Conservation (phyloP, 2,113 vertebrate species). For the Edolisoma coerulescens region DNA sequence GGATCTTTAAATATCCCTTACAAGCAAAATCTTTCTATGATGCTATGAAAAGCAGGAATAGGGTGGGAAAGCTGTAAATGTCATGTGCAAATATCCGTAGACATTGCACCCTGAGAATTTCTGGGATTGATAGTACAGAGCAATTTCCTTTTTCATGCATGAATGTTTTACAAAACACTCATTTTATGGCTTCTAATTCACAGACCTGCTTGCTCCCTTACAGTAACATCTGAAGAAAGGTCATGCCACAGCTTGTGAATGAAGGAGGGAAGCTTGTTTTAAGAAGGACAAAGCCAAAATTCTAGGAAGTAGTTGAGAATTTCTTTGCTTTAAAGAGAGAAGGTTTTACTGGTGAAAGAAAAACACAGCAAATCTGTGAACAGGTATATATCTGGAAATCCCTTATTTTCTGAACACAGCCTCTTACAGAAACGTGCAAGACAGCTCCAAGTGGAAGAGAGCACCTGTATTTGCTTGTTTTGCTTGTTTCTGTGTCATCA, state of each 20-base stretch:
- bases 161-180: not conserved
- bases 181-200: not conserved
- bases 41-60: not conserved
- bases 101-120: not conserved
- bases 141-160: not conserved
- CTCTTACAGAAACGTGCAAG: not conserved
- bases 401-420: not conserved
- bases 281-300: not conserved
- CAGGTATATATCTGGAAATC: not conserved
- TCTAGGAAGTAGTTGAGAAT: not conserved
- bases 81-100: not conserved
- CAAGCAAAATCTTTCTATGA: not conserved
- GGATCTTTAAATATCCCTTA: not conserved
- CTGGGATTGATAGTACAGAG: not conserved
- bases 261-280: not conserved
- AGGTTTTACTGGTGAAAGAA: not conserved
- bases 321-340: not conserved
- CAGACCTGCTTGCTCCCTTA: not conserved
- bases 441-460: not conserved
- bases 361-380: not conserved
- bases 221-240: not conserved
- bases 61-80: not conserved
- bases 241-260: not conserved
- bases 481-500: not conserved
- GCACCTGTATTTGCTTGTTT: not conserved